These are phyloP conservation scores for Calycopis cecrops DNA, from an alignment of 1,140 invertebrate species.

Conservation along the genomic window DNA sequence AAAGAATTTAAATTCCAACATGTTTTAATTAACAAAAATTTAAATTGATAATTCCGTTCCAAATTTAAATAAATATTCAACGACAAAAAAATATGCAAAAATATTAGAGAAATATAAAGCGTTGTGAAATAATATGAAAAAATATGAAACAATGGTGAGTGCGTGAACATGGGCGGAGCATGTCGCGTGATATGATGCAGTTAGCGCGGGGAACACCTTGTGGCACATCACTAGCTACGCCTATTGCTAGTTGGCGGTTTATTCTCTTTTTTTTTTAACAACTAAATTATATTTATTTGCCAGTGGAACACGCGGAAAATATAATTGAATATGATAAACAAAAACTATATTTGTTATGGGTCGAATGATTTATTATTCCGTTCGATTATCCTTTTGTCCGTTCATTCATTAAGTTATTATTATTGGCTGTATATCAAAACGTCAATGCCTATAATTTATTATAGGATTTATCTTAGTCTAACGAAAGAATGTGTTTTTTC, in stretches of 20 bases:
- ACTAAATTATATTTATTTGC: not conserved
- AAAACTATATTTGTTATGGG: not conserved
- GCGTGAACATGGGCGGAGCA: slow-evolving; percentile 65
- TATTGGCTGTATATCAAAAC: slow-evolving; percentile 10
- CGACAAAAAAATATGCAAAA: too few species aligned
- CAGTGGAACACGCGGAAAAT: not conserved
- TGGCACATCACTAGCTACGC: slow-evolving; percentile 68
- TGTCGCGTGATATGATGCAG: slow-evolving; percentile 56
- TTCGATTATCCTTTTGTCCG: slow-evolving; percentile 11
- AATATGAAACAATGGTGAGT: slow-evolving; percentile 32
- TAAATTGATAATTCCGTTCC: too few species aligned
- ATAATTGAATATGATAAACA: not conserved
- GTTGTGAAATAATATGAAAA: slow-evolving; percentile 23
- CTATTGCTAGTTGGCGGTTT: slow-evolving; percentile 50
- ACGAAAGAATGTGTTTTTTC: not conserved
- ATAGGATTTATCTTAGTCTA: slow-evolving; percentile 3
- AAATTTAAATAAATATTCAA: too few species aligned
- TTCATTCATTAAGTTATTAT: slow-evolving; percentile 9
- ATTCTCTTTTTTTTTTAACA: slow-evolving; percentile 26
- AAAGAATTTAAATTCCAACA: too few species aligned
- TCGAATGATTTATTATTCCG: slow-evolving; percentile 3
- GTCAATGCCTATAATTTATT: slow-evolving; percentile 9
- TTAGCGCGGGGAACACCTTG: slow-evolving; percentile 64
- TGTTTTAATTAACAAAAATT: too few species aligned
- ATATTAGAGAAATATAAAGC: slow-evolving; percentile 1